phyloP scores from a whole-genome alignment of 2,797 vertebrate genomes.

The Neosilurus mollespiculum region DNA sequence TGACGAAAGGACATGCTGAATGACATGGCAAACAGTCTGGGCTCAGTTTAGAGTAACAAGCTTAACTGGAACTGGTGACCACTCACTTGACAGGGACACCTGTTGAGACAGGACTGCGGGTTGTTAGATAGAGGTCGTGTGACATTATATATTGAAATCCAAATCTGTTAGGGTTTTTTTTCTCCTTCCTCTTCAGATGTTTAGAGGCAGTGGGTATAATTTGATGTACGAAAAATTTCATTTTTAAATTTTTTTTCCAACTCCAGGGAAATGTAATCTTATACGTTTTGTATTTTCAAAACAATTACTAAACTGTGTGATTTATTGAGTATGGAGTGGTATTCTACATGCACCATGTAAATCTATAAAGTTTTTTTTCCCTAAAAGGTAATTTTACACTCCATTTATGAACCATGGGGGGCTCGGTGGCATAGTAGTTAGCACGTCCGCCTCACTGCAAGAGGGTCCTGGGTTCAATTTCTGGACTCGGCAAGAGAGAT shows the following conservation, averaged over 20 bases:
- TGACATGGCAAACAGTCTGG: neutral
- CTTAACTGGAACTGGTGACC: conserved; percentile 5
- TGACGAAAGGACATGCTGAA: neutral
- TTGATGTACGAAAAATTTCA: neutral
- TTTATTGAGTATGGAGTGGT: neutral
- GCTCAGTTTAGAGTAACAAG: conserved; percentile 15
- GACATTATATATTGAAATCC: neutral
- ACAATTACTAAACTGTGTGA: neutral
- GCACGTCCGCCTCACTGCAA: too few relatives aligned
- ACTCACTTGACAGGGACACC: conserved; percentile 29
- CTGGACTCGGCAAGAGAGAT: too few relatives aligned
- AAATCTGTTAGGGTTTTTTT: neutral
- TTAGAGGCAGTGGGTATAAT: neutral
- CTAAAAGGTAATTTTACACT: neutral
- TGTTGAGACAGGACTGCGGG: conserved; percentile 16
- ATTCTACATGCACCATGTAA: neutral
- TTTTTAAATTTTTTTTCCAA: neutral
- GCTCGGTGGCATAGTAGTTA: too few relatives aligned
- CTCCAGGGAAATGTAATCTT: neutral
- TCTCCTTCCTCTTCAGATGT: neutral
- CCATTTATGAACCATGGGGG: too few relatives aligned
- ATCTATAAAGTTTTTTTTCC: neutral
- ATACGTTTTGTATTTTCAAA: neutral
- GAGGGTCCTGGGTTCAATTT: too few relatives aligned
- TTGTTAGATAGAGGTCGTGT: neutral